Conservation (phyloP, 2,797 vertebrate species). For the Myotis myotis region DNA sequence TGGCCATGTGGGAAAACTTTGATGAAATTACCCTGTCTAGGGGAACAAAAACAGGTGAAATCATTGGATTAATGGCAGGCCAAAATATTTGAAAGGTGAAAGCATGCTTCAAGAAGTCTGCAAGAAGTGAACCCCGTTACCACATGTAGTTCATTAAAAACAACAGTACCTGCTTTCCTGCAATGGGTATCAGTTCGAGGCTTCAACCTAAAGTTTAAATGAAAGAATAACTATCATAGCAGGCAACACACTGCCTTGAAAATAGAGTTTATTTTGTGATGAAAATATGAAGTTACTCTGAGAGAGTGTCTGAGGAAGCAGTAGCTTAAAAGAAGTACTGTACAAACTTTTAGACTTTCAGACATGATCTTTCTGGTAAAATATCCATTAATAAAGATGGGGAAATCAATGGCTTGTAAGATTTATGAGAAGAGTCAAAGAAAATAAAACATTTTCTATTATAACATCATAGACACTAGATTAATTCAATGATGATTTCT, state of each 20-base stretch:
- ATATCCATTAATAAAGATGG: neutral
- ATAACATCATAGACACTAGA: neutral
- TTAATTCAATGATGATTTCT: neutral
- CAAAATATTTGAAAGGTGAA: constrained; percentile 64
- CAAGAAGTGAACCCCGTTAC: neutral
- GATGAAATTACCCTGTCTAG: constrained; percentile 50
- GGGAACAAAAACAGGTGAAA: constrained; percentile 40
- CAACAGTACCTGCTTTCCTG: neutral
- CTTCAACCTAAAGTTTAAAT: neutral
- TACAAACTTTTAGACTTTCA: neutral
- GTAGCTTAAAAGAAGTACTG: neutral
- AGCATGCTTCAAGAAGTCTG: neutral
- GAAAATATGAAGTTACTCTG: neutral
- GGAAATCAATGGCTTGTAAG: neutral
- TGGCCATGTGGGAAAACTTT: constrained; percentile 41
- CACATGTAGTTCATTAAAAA: constrained; percentile 48
- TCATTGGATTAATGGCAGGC: neutral
- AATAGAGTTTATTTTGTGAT: neutral
- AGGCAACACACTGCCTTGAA: neutral
- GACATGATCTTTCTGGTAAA: neutral
- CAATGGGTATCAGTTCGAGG: constrained; percentile 1
- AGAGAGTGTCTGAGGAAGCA: neutral
- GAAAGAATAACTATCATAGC: neutral
- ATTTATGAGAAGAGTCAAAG: neutral
- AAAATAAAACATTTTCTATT: neutral